A percentile compares a stretch with the other conserved stretches of the same genome.
phyloP scores from a whole-genome alignment of 2,888 invertebrate species.

The Keiferia lycopersicella region DNA sequence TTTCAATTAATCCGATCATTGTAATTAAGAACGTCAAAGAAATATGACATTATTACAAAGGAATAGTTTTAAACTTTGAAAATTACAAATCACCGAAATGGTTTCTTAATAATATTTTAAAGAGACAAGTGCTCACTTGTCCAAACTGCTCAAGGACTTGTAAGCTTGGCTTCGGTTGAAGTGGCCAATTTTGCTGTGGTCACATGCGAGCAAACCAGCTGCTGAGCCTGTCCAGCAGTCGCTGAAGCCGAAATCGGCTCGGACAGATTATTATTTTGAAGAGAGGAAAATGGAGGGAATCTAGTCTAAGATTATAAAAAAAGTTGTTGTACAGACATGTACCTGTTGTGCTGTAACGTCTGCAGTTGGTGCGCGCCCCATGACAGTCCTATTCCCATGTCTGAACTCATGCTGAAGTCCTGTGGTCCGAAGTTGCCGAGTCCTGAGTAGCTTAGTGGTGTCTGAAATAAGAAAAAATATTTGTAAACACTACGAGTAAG shows the following conservation, averaged over 20 bases:
- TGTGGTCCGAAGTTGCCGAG: conserved; percentile 86
- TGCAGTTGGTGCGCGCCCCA: conserved; percentile 87
- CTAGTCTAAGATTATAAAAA: background rate
- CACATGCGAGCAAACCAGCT: no score
- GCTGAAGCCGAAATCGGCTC: no score
- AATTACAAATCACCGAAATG: no score
- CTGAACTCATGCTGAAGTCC: conserved; percentile 89
- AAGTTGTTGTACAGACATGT: conserved; percentile 74
- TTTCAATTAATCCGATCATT: background rate
- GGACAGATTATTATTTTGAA: background rate
- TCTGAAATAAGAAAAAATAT: conserved; percentile 54
- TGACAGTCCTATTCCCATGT: conserved; percentile 85
- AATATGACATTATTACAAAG: background rate
- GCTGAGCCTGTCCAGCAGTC: no score
- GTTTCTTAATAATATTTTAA: no score
- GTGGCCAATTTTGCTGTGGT: no score
- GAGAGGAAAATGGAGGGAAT: background rate
- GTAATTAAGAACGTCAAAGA: no score
- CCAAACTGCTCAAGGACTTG: no score
- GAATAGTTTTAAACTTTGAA: no score
- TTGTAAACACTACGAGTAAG: no score
- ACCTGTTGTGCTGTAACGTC: conserved; percentile 86
- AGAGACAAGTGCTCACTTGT: no score
- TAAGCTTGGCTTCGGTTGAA: no score
- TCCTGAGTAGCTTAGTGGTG: conserved; percentile 83